A percentile compares a stretch with the other conserved stretches of the same genome.
Conservation (phyloP, 1,140 invertebrate genomes). For the Drosophila littoralis region DNA sequence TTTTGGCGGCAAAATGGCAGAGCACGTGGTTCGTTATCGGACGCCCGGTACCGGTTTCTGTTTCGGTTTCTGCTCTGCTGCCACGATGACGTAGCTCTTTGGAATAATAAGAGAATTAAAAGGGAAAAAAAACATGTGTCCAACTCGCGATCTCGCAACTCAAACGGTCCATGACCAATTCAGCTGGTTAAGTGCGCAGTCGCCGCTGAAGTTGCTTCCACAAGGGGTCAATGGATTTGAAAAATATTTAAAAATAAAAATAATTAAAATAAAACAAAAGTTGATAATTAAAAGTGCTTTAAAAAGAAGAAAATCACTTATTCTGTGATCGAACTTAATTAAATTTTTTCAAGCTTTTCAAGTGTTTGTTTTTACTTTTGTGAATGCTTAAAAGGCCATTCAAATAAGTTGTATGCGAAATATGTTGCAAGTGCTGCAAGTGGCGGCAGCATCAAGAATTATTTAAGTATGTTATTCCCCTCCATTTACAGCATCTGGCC, state of each 20-base stretch:
- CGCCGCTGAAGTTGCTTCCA: slow-evolving; percentile 1
- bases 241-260: slow-evolving; percentile 21
- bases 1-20: slow-evolving; percentile 64
- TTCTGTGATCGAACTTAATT: slow-evolving; percentile 70
- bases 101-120: slow-evolving; percentile 3
- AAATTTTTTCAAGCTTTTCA: slow-evolving; percentile 46
- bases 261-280: slow-evolving; percentile 15
- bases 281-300: slow-evolving; percentile 15
- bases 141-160: slow-evolving; percentile 33
- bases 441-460: slow-evolving; percentile 11
- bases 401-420: slow-evolving; percentile 51
- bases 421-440: slow-evolving; percentile 37
- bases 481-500: neutral
- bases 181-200: slow-evolving; percentile 55
- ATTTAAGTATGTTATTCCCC: neutral
- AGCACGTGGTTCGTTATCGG: slow-evolving; percentile 64
- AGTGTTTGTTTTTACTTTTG: slow-evolving; percentile 39
- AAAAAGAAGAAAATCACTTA: slow-evolving; percentile 52
- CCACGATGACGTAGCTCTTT: slow-evolving; percentile 60
- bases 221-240: slow-evolving; percentile 64
- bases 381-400: slow-evolving; percentile 77
- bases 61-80: slow-evolving; percentile 31
- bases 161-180: slow-evolving; percentile 74
- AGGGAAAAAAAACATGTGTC: slow-evolving; percentile 50
- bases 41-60: slow-evolving; percentile 45